Evolutionary conservation across 1,140 invertebrate genomes (phyloP), one percentile per base, ranked within the genome.

Genomic region (Drosophila nigrodunni): DNA sequence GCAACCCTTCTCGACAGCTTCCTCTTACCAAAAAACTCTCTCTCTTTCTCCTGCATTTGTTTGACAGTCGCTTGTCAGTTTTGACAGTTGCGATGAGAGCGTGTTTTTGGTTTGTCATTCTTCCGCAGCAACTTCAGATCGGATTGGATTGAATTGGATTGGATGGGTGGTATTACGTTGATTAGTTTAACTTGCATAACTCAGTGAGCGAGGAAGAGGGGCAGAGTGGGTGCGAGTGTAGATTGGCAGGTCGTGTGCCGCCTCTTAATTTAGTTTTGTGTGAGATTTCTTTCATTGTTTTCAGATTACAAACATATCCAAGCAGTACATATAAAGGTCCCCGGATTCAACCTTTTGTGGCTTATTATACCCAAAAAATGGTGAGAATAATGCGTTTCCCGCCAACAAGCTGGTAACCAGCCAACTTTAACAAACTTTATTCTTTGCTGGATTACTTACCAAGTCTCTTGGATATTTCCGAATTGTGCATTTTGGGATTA

Each of bases 401-500:
- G 39, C 7, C 35, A 34, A 64, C 44, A 49, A 66, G 39, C 44
- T 34, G 41, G 5, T 30, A 13, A 55, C 13, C 52, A 55, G n/a
- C 13, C 35, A 11, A 43, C 1, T 9, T 41, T 7, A 3, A 47
- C n/a, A 47, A 47, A 47, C 44, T 6, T 43, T 13, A 21, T 21
- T 21, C 8, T 55, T 8, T 35, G 50, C 4, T 9, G 21, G 8
- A 1, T 15, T 93, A 93, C 95, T 95, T 75, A 97, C 96, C 98
- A 43, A 99, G 94, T 92, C 98, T 93, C 93, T 99, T 99, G 18
- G 97, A 98, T 72, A 99, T 99, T 93, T 99, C 98, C 0, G 97
- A 98, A 92, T 99, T 99, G 93, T 99, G 98, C 98, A 99, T 99
- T 94, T 99, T 99, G 1, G 98, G 98, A 93, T 99, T 99, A 82